phyloP scores from a whole-genome alignment of 2,797 vertebrate genomes.

The Adelosebastes latens region DNA sequence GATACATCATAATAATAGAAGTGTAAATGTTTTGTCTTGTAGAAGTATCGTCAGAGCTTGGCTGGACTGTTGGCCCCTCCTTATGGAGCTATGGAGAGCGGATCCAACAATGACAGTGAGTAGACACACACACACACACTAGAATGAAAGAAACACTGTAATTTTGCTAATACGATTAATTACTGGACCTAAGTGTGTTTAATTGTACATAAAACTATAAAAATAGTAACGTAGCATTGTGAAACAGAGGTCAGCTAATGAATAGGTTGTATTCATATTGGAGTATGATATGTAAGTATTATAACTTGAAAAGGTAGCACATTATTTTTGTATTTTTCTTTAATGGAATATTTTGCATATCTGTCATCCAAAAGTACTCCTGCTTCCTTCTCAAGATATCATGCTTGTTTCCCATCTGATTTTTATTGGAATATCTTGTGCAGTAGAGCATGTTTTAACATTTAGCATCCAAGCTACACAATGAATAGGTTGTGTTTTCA shows the following conservation, averaged over 20 bases:
- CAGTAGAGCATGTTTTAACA: neutral
- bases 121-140: constrained; percentile 31
- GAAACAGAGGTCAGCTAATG: neutral
- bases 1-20: neutral
- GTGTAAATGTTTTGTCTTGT: constrained; percentile 26
- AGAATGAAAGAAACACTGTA: neutral
- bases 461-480: neutral
- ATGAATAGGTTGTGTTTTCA: neutral
- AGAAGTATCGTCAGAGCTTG: constrained; percentile 97
- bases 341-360: neutral
- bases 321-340: neutral
- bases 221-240: neutral
- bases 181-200: neutral
- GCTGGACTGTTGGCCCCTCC: constrained; percentile 96
- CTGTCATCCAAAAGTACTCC: neutral
- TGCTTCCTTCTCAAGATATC: neutral
- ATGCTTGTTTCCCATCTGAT: neutral
- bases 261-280: neutral
- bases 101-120: constrained; percentile 96
- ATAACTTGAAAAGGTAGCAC: neutral
- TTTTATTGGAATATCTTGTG: too few species aligned
- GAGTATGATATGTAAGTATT: neutral
- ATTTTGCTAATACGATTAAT: neutral
- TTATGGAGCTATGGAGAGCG: constrained; percentile 97
- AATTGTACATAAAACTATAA: neutral